Evolutionary conservation across 2,888 invertebrate genomes (phyloP).

Genomic region (Eledona agricola): DNA sequence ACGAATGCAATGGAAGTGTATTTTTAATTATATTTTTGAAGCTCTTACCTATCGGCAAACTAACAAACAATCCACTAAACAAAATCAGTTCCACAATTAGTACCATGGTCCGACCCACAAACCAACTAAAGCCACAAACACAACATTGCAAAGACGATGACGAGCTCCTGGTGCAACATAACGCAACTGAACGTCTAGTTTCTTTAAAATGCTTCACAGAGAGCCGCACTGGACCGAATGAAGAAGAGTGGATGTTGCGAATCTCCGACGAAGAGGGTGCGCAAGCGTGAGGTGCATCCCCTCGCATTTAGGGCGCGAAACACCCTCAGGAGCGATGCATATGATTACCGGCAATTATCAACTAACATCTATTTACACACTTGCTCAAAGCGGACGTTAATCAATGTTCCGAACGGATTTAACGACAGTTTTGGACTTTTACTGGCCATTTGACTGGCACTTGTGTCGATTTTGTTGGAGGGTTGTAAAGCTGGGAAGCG

Average conservation of each 20-base stretch:
- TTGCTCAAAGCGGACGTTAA: conserved; percentile 19
- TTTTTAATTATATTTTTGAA: conserved; percentile 3
- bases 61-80: conserved; percentile 12
- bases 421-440: conserved; percentile 14
- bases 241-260: conserved; percentile 42
- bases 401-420: conserved; percentile 10
- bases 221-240: conserved; percentile 50
- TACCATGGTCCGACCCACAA: conserved; percentile 18
- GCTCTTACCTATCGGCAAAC: conserved; percentile 27
- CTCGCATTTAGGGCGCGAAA: too few species aligned
- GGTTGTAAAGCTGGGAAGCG: too few species aligned
- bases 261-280: conserved; percentile 31
- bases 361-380: conserved; percentile 49
- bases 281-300: conserved; percentile 36
- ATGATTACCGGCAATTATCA: conserved; percentile 50
- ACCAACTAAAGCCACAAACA: conserved; percentile 24
- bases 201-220: too few species aligned
- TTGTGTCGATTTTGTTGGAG: too few species aligned
- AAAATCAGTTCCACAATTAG: conserved; percentile 7
- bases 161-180: conserved; percentile 7
- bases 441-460: conserved; percentile 12
- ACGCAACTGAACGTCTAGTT: too few species aligned
- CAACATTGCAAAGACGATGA: conserved; percentile 10
- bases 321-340: conserved; percentile 47
- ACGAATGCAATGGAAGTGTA: too few species aligned